phyloP scores from a whole-genome alignment of 2,113 vertebrate genomes.

The Dipodomys spectabilis region DNA sequence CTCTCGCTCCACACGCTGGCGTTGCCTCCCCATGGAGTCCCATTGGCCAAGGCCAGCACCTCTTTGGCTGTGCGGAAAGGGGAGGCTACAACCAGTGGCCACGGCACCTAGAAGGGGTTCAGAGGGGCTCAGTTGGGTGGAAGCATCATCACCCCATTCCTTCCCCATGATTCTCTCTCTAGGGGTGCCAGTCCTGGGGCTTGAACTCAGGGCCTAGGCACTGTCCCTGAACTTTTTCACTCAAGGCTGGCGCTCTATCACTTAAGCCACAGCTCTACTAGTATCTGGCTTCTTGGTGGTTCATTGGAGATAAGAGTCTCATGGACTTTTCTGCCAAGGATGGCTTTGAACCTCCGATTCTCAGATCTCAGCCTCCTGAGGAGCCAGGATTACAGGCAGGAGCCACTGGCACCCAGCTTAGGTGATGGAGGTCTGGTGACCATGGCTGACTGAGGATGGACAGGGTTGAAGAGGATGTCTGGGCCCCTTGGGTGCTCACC shows the following conservation, averaged over 20 bases:
- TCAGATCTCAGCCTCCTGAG: too few species aligned
- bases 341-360: too few species aligned
- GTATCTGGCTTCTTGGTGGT: too few species aligned
- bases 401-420: too few species aligned
- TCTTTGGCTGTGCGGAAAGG: slow-evolving; percentile 91
- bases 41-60: slow-evolving; percentile 89
- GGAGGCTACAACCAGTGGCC: slow-evolving; percentile 80
- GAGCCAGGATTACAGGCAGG: too few species aligned
- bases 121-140: neutral
- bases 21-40: slow-evolving; percentile 88
- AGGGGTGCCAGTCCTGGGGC: too few species aligned
- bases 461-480: rapidly evolving
- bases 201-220: too few species aligned
- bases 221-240: too few species aligned
- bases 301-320: too few species aligned
- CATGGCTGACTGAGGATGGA: rapidly evolving
- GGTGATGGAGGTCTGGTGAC: neutral
- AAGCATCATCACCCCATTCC: rapidly evolving
- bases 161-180: neutral
- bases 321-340: too few species aligned
- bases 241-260: too few species aligned
- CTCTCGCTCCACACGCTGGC: slow-evolving; percentile 94
- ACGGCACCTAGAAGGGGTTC: slow-evolving; percentile 73
- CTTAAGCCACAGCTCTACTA: too few species aligned
- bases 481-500: slow-evolving; percentile 54